These are phyloP conservation scores for Bugulina stolonifera DNA, from an alignment of 2,888 invertebrate genomes.

Conservation along the genomic window DNA sequence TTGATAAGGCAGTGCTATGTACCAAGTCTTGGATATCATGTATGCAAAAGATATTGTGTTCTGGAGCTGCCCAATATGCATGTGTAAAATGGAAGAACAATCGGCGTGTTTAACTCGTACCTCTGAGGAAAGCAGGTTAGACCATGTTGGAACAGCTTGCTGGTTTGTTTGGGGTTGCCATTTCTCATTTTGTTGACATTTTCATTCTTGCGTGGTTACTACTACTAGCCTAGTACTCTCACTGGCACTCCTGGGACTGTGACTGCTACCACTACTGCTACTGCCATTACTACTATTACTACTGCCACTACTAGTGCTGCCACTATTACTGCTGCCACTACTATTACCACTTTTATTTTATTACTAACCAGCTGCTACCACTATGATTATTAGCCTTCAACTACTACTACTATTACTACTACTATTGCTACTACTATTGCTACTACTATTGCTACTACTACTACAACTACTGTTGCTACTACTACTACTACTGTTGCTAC, in stretches of 20 bases:
- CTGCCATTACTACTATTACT: neutral
- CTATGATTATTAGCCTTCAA: neutral
- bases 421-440: neutral
- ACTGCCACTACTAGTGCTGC: neutral
- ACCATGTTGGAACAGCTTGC: too few relatives aligned
- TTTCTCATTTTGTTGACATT: too few relatives aligned
- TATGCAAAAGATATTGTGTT: neutral
- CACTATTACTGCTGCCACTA: neutral
- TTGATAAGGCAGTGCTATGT: too few relatives aligned
- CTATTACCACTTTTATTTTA: neutral
- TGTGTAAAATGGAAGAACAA: neutral
- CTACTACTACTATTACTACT: neutral
- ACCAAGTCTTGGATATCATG: neutral
- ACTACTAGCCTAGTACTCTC: neutral
- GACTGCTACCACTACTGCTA: neutral
- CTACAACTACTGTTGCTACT: neutral
- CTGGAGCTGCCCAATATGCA: constrained; percentile 20
- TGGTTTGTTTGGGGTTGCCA: too few relatives aligned
- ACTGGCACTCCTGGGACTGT: neutral
- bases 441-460: neutral
- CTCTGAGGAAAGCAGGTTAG: too few relatives aligned
- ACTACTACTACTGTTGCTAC: neutral
- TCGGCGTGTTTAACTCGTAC: too few relatives aligned
- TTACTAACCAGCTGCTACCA: too few relatives aligned
- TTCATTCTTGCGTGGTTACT: too few relatives aligned